A percentile compares a stretch with the other conserved stretches of the same genome.
Conservation (phyloP, 2,888 invertebrate species). For the Thymelicus lineola region DNA sequence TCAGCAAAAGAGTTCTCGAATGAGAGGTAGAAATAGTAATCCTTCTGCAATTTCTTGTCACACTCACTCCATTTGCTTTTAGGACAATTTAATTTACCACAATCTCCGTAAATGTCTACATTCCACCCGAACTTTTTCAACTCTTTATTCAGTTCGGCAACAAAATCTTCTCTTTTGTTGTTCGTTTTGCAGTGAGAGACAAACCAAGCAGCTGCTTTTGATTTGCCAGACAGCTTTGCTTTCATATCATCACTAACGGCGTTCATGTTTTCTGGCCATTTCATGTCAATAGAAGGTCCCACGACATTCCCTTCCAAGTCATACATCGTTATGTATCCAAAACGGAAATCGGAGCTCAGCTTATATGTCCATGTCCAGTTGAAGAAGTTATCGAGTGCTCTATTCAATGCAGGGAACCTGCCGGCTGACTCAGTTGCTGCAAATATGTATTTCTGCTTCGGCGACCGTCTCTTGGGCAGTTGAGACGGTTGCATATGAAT, state of each 20-base stretch:
- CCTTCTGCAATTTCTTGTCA: constrained; percentile 43
- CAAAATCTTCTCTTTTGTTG: constrained; percentile 45
- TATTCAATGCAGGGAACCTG: constrained; percentile 55
- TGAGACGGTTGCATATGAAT: constrained; percentile 39
- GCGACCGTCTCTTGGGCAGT: constrained; percentile 46
- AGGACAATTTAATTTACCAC: constrained; percentile 48
- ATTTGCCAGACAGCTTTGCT: constrained; percentile 46
- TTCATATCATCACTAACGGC: constrained; percentile 45
- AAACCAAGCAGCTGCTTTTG: constrained; percentile 54
- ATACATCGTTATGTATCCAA: constrained; percentile 48
- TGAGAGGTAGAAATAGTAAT: constrained; percentile 54
- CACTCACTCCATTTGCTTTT: constrained; percentile 40
- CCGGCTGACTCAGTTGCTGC: constrained; percentile 63
- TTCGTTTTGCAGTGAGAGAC: constrained; percentile 50
- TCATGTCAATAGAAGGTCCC: constrained; percentile 47
- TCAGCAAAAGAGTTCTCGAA: constrained; percentile 53
- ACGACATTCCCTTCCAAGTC: constrained; percentile 43
- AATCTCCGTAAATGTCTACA: constrained; percentile 51
- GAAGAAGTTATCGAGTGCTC: constrained; percentile 52
- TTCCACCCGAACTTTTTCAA: constrained; percentile 41
- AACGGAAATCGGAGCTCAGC: constrained; percentile 49
- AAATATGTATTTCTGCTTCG: constrained; percentile 64
- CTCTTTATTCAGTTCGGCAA: constrained; percentile 39
- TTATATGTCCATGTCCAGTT: constrained; percentile 56
- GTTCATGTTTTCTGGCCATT: constrained; percentile 45